phyloP scores from a whole-genome alignment of 1,140 invertebrate genomes.

The Drosophila sp. region DNA sequence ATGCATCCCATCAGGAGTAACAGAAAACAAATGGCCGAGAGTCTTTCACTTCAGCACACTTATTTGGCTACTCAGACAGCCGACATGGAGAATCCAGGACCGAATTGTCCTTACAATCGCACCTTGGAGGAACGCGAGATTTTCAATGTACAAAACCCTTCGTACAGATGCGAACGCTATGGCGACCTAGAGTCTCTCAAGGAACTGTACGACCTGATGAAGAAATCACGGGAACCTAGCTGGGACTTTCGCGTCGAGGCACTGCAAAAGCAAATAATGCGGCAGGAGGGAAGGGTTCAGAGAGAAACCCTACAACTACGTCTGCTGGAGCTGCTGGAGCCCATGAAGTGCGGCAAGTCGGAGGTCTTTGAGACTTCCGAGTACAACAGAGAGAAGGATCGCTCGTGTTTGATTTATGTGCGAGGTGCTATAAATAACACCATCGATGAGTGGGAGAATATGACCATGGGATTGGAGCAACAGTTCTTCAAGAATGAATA shows the following conservation, averaged over 20 bases:
- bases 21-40: slow-evolving; percentile 13
- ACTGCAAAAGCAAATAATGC: slow-evolving; percentile 43
- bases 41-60: slow-evolving; percentile 41
- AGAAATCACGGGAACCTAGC: slow-evolving; percentile 64
- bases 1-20: slow-evolving; percentile 39
- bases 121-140: slow-evolving; percentile 63
- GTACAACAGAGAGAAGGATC: slow-evolving; percentile 35
- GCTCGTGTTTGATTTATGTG: slow-evolving; percentile 59
- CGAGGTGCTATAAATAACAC: slow-evolving; percentile 49
- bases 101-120: slow-evolving; percentile 61
- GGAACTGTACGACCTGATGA: slow-evolving; percentile 49
- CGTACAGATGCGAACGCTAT: slow-evolving; percentile 56
- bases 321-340: slow-evolving; percentile 31
- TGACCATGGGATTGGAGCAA: slow-evolving; percentile 33
- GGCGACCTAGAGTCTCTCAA: slow-evolving; percentile 66
- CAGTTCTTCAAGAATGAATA: slow-evolving; percentile 53
- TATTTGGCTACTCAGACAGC: slow-evolving; percentile 45
- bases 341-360: slow-evolving; percentile 28
- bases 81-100: not conserved
- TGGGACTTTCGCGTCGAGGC: slow-evolving; percentile 58
- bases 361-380: slow-evolving; percentile 15
- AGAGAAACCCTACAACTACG: slow-evolving; percentile 43
- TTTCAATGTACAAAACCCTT: slow-evolving; percentile 53
- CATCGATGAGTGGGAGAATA: slow-evolving; percentile 64
- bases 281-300: slow-evolving; percentile 16